These are phyloP conservation scores for Oncorhynchus masou DNA, from an alignment of 2,113 vertebrate species.

Conservation along the genomic window DNA sequence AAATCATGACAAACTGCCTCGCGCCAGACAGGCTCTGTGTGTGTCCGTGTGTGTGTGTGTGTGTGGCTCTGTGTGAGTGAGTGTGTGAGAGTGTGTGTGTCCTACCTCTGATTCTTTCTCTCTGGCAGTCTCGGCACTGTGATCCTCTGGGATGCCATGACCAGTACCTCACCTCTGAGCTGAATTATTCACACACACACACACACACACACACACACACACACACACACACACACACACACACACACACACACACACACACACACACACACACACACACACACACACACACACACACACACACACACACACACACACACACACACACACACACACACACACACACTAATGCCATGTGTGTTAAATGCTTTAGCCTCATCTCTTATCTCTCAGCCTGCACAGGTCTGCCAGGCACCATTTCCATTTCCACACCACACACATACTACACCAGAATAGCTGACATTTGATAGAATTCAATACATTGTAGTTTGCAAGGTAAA, in stretches of 20 bases:
- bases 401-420: not conserved
- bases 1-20: slow-evolving; percentile 31
- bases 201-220: slow-evolving; percentile 5
- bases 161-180: slow-evolving; percentile 35
- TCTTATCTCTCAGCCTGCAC: slow-evolving; percentile 4
- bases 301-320: slow-evolving; percentile 30
- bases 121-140: not conserved
- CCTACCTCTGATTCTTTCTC: not conserved
- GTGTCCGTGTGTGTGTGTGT: slow-evolving; percentile 24
- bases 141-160: slow-evolving; percentile 29
- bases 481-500: too few relatives aligned
- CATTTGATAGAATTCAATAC: too few relatives aligned
- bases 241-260: slow-evolving; percentile 30
- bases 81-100: not conserved
- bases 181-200: slow-evolving; percentile 52
- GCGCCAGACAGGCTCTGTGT: slow-evolving; percentile 46
- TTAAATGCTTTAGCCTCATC: slow-evolving; percentile 12
- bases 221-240: slow-evolving; percentile 15
- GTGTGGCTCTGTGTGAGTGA: not conserved
- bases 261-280: slow-evolving; percentile 22
- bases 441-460: too few relatives aligned
- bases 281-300: slow-evolving; percentile 12
- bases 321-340: slow-evolving; percentile 11
- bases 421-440: not conserved
- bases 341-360: slow-evolving; percentile 20